Base-by-base conservation (phyloP, 2,797 vertebrate species). In the Falco biarmicus region DNA sequence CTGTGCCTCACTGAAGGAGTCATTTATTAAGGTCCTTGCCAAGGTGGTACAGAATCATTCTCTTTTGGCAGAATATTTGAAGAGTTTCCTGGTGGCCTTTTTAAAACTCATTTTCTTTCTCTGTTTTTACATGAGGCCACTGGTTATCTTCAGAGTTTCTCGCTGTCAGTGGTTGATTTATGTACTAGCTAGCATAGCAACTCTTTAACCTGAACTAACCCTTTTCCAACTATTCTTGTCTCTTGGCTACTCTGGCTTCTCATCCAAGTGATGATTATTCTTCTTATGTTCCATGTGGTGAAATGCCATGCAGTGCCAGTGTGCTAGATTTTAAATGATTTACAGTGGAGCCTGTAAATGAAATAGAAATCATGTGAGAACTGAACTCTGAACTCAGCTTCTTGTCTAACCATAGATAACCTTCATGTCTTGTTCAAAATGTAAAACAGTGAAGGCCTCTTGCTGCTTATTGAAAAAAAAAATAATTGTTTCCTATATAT, bases 141-240 rank as follows among this genome's bases (percentile, higher is more conserved):
- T 69, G 47, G 59, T 93, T 87, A 59, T 79, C 59, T 69, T 89
- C 43, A 61, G 24, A 87, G 54, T 84, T 93, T 84, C 29, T 74
- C 80, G n/a, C 11, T 78, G 64, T 90, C 77, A 82, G 74, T 37
- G 70, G 61, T 64, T 93, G 88, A 80, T 66, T 86, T 66, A 5
- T 14, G 43, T 82, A 25, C 31, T 74, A 70, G 59, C 31, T 80
- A 54, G 8, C 69, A 15, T 16, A 93, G 21, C 29, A 73, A 47
- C 54, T 60, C 31, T 90, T 83, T 77, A 48, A 87, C 82, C 87
- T 63, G 29, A 85, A 65, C 84, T 85, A 93, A 94, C 60, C 51
- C 17, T 87, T 77, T 87, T 68, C 41, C 71, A 71, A 39, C n/a
- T 18, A 13, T 70, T 89, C 41, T 92, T 76, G 4, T 31, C 37